A percentile compares a stretch with the other conserved stretches of the same genome.
phyloP scores from a whole-genome alignment of 92 coral and sea anemone species.

The Actinernus sp. region DNA sequence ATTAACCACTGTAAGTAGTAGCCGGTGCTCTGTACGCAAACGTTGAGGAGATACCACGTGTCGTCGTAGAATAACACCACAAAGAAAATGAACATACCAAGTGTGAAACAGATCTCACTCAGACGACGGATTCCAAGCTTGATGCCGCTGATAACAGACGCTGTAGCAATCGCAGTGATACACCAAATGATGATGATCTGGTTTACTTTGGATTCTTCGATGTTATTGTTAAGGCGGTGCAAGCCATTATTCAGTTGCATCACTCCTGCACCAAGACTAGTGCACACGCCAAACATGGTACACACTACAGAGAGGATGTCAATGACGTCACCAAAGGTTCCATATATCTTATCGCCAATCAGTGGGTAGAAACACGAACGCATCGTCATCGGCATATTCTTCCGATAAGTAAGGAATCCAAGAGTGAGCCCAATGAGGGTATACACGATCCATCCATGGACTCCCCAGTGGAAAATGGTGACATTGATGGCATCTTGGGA shows the following conservation, averaged over 20 bases:
- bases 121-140: too few species aligned
- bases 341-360: too few species aligned
- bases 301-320: too few species aligned
- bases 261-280: slow-evolving; percentile 92
- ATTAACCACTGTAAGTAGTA: slow-evolving; percentile 88
- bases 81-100: too few species aligned
- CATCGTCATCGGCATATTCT: slow-evolving; percentile 89
- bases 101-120: too few species aligned
- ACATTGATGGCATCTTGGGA: slow-evolving; percentile 92
- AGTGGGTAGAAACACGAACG: too few species aligned
- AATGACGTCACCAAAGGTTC: slow-evolving; percentile 91
- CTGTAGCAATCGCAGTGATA: too few species aligned
- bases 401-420: slow-evolving; percentile 78
- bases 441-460: slow-evolving; percentile 94
- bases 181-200: too few species aligned
- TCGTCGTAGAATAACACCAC: too few species aligned
- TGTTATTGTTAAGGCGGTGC: slow-evolving; percentile 69
- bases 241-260: slow-evolving; percentile 76
- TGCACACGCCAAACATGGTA: slow-evolving; percentile 98
- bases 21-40: slow-evolving; percentile 75
- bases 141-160: too few species aligned
- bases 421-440: slow-evolving; percentile 81
- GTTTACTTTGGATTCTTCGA: slow-evolving; percentile 59
- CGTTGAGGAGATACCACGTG: slow-evolving; percentile 88
- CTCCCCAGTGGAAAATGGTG: slow-evolving; percentile 91